These are phyloP conservation scores for Sphaeramia orbicularis DNA, from an alignment of 2,797 vertebrate species.

Conservation along the genomic window DNA sequence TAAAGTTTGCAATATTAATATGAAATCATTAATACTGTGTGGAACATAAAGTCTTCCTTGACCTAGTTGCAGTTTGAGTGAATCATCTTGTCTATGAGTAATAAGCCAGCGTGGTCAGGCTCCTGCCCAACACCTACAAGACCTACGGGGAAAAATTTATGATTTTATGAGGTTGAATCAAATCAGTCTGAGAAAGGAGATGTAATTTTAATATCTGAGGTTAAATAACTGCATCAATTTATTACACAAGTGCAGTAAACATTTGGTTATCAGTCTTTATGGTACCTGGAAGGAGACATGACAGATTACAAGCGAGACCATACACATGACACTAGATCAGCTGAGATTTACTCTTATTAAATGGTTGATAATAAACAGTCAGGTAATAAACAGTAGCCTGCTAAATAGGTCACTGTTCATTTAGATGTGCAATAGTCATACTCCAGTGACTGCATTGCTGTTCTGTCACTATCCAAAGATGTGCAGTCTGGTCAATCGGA, in stretches of 20 bases:
- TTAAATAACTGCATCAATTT: background rate
- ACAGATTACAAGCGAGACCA: background rate
- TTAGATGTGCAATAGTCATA: too few relatives aligned
- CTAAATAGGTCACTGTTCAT: too few relatives aligned
- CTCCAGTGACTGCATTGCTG: too few relatives aligned
- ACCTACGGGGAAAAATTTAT: background rate
- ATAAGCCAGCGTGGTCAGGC: background rate
- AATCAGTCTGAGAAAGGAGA: background rate
- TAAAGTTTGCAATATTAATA: too few relatives aligned
- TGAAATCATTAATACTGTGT: background rate
- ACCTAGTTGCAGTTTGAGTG: constrained; percentile 19
- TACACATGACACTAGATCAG: background rate
- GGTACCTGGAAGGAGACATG: background rate
- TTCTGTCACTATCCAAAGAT: too few relatives aligned
- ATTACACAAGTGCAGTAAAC: background rate
- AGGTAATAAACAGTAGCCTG: background rate
- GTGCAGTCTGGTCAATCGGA: too few relatives aligned
- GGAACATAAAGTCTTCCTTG: constrained; percentile 17
- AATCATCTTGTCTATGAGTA: constrained; percentile 33
- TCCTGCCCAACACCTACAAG: constrained; percentile 6
- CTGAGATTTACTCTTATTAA: constrained; percentile 4
- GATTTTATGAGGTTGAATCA: too few relatives aligned
- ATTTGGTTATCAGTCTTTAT: background rate
- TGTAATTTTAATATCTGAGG: background rate
- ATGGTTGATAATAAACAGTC: constrained; percentile 8